Evolutionary conservation across 1,140 invertebrate species (phyloP), one percentile per base, ranked within the genome.

Genomic region (Chelonus insularis): DNA sequence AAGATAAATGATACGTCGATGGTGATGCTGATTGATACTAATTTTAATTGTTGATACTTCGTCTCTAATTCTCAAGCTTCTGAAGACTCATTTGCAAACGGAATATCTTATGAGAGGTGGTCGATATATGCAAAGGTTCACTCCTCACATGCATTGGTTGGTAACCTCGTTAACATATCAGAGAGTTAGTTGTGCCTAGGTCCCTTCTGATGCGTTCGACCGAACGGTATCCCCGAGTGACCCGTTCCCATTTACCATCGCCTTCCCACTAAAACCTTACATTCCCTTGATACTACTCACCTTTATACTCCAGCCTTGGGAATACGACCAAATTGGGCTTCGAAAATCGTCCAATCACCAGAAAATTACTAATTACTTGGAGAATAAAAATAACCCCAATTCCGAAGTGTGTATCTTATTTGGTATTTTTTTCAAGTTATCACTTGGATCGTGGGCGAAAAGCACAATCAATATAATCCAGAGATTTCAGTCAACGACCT

Each of bases 81-180:
- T 21, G 7, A 11, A 20, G 23, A 11, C 32, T 39, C 54, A 56
- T 56, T 56, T 56, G 37, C 54, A 56, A 56, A 56, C 54, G 21
- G 39, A 56, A 56, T 56, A 56, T 56, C 54, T 56, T 56, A 56
- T 12, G 6, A 21, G 29, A 21, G 20, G 45, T 8, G 41, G 21
- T 32, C 32, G 34, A 51, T 51, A 51, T 51, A 51, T 60, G 57
- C 47, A 50, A 51, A 60, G 57, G 32, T 39, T 36, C 4, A 23
- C 47, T 23, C 48, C 43, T 11, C 14, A 16, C 34, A 29, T 16
- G 71, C 64, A 68, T 51, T 63, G 69, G 68, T 72, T 60, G 47
- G 68, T 72, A 72, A 74, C 69, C 65, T 70, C 69, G 67, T 74
- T 74, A 72, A 71, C 70, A 70, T 72, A 72, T 74, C 69, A 67